A percentile compares a stretch with the other conserved stretches of the same genome.
These are phyloP conservation scores for Drosophila tropicalis DNA, from an alignment of 1,140 invertebrate species.

Conservation along the genomic window DNA sequence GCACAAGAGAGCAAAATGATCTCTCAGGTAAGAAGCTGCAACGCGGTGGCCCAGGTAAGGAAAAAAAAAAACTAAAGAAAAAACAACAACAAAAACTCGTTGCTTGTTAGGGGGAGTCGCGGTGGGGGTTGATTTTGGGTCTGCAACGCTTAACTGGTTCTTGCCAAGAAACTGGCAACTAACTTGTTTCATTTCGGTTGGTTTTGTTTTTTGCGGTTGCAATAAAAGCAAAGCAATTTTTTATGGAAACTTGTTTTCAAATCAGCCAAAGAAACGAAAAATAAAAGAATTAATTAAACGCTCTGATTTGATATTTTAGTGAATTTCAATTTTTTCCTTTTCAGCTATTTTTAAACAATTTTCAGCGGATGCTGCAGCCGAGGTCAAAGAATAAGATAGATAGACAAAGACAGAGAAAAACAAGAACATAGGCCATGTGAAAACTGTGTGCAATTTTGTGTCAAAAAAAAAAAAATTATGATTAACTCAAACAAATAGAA, in stretches of 20 bases:
- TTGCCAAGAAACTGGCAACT: slow-evolving; percentile 48
- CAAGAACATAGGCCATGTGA: not conserved
- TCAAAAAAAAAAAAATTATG: not conserved
- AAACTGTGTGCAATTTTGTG: slow-evolving; percentile 1
- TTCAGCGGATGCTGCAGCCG: slow-evolving; percentile 14
- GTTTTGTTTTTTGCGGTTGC: slow-evolving; percentile 34
- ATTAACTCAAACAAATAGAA: slow-evolving; percentile 28
- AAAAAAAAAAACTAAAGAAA: slow-evolving; percentile 4
- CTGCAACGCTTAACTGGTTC: slow-evolving; percentile 69
- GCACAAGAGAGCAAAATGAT: slow-evolving; percentile 25
- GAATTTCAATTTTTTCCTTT: slow-evolving; percentile 6
- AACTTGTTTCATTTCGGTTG: slow-evolving; percentile 69
- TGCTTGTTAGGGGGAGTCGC: slow-evolving; percentile 34
- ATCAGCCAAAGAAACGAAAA: slow-evolving; percentile 13
- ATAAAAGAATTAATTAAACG: not conserved
- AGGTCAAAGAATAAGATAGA: slow-evolving; percentile 26
- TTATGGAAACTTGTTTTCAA: slow-evolving; percentile 43
- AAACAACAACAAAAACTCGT: slow-evolving; percentile 43
- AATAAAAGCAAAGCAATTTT: slow-evolving; percentile 42
- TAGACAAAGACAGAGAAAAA: not conserved
- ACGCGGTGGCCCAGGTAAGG: slow-evolving; percentile 10
- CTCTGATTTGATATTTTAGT: slow-evolving; percentile 2
- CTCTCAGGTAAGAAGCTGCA: slow-evolving; percentile 24
- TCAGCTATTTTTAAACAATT: slow-evolving; percentile 43
- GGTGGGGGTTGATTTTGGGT: slow-evolving; percentile 31